Conservation (phyloP, 2,113 vertebrate genomes). For the Sander lucioperca region DNA sequence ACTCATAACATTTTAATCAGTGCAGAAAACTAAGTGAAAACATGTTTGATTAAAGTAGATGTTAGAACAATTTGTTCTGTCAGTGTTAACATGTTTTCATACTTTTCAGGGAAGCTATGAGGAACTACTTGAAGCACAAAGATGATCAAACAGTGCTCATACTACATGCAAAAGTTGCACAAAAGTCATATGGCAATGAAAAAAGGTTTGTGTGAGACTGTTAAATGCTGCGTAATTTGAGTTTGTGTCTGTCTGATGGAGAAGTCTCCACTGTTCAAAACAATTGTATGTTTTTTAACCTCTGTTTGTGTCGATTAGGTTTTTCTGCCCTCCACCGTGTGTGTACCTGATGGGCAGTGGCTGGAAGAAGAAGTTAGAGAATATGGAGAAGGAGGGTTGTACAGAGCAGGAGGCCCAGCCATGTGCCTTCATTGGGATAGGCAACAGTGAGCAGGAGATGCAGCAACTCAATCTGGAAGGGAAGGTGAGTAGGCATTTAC, state of each 20-base stretch:
- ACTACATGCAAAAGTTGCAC: conserved; percentile 97
- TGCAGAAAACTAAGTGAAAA: background rate
- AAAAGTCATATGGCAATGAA: conserved; percentile 98
- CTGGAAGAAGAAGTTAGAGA: conserved; percentile 98
- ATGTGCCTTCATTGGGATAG: conserved; percentile 97
- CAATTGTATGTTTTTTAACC: background rate
- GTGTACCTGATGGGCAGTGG: conserved; percentile 97
- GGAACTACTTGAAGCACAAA: conserved; percentile 96
- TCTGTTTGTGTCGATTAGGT: conserved; percentile 78
- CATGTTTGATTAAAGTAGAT: conserved; percentile 6
- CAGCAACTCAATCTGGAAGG: conserved; percentile 97
- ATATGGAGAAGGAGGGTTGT: conserved; percentile 94
- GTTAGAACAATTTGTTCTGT: background rate
- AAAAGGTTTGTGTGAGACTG: conserved; percentile 87
- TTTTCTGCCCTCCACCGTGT: conserved; percentile 97
- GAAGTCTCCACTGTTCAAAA: background rate
- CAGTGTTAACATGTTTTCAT: background rate
- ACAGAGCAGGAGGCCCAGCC: conserved; percentile 96
- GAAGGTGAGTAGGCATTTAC: conserved; percentile 85
- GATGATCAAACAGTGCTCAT: conserved; percentile 98
- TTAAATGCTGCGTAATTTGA: background rate
- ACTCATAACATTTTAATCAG: background rate
- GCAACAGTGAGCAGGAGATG: conserved; percentile 99
- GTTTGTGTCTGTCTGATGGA: background rate
- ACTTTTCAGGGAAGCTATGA: conserved; percentile 92